Base-by-base conservation (phyloP, 2,888 invertebrate species). In the Cordylochernes scorpioides region DNA sequence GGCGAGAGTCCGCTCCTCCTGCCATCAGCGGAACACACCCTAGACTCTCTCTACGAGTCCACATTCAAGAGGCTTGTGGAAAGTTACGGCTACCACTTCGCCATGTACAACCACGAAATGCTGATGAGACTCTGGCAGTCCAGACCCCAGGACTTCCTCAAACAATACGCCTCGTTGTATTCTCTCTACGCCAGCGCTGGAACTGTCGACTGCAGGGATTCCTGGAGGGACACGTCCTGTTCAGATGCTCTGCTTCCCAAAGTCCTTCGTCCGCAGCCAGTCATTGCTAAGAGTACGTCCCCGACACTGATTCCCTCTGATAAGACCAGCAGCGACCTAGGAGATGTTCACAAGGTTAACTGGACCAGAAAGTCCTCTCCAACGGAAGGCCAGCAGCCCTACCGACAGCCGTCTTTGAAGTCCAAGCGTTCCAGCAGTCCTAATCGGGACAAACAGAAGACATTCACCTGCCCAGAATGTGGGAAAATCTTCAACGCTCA, bases 401-500 rank as follows among this genome's bases (percentile, higher is more conserved):
- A 12, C 49, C 53, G 25, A 52, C 57, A 3, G 44, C 60, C 41
- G 50, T 60, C 44, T 50, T 57, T 32, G 51, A 47, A 39, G 60
- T 60, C 39, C 17, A 17, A 22, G 16, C 24, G 32, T 12, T 31
- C 24, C 8, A 29, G 31, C 17, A 33, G 27, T 14, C 25, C 24
- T 8, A 29, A 32, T 17, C n/a, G n/a, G n/a, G 32, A 29, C 15
- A 43, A 42, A 24, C 38, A 36, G 15, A 88, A 86, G 50, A 80
- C 74, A 28, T 91, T 86, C 55, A 77, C 78, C 5, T 94, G 94
- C 47, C 67, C 71, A 1, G 86, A 91, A 45, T 94, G 94, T 49
- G 91, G 88, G 1, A 94, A 94, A 57, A 73, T 84, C 2, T 94
- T 94, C 60, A 94, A 88, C 51, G 94, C 94, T 1, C 94, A 94